phyloP scores from a whole-genome alignment of 23 tunicate species.

The Clavelina lepadiformis region DNA sequence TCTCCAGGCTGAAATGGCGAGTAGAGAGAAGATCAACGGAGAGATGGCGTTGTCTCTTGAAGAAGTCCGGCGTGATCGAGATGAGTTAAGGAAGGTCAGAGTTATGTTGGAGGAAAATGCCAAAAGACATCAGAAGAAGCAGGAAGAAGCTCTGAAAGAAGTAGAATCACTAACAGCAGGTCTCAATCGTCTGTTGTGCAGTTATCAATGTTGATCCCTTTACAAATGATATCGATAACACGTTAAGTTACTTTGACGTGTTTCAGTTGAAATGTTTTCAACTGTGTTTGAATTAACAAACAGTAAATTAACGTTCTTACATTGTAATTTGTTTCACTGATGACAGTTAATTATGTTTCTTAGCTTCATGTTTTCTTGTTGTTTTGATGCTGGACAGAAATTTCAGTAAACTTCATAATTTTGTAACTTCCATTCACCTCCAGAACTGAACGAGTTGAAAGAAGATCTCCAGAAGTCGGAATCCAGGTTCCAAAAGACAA shows the following conservation, averaged over 20 bases:
- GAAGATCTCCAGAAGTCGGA: constrained; percentile 4
- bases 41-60: constrained; percentile 63
- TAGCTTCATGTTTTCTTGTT: too few relatives aligned
- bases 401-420: neutral
- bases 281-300: too few relatives aligned
- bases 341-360: too few relatives aligned
- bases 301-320: too few relatives aligned
- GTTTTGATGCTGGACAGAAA: neutral
- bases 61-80: constrained; percentile 35
- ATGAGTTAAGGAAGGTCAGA: constrained; percentile 17
- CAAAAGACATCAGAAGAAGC: neutral
- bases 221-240: too few relatives aligned
- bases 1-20: constrained; percentile 34
- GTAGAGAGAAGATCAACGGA: constrained; percentile 38
- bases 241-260: too few relatives aligned
- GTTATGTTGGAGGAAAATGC: constrained; percentile 1
- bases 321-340: too few relatives aligned
- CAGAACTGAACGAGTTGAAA: constrained; percentile 5
- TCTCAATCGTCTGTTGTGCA: too few relatives aligned
- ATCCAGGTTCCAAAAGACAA: neutral
- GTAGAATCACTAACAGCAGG: too few relatives aligned
- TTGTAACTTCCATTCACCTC: neutral
- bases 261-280: too few relatives aligned
- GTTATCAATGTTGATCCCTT: too few relatives aligned
- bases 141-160: neutral